Base-by-base conservation (phyloP, 2,888 invertebrate genomes). In the Chelonus formosanus region DNA sequence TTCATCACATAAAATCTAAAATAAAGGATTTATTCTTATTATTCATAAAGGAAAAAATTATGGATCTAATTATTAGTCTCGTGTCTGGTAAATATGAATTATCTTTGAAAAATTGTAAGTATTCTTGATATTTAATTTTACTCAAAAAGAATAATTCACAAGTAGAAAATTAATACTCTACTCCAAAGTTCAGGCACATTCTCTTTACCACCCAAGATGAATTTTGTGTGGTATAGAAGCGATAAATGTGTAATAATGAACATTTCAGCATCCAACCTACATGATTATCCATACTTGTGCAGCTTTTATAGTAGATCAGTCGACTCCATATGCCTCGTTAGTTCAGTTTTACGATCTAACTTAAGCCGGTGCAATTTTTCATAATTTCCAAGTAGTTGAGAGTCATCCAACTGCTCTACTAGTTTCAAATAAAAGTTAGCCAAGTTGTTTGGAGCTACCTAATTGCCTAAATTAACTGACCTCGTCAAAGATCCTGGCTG, bases 261-360 rank as follows among this genome's bases (percentile, higher is more conserved):
- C 70, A 75, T 72, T 72, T 71, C 63, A 68, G 57, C 69, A 69
- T 67, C 75, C 72, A 63, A 71, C 70, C 70, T 70, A 67, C 70
- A 66, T 71, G 69, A 75, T 77, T 76, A 74, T 68, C 72, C 70
- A 73, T 72, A 74, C 72, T 64, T 70, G 65, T 58, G 69, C 70
- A 62, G 62, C 67, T 74, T 77, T 77, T 78, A 78, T 76, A 74
- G 75, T 71, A 31, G 65, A 48, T 43, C 54, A 52, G 50, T 52
- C 32, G 48, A 61, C 57, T 63, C 66, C 44, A 71, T 71, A 69
- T 70, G 73, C 72, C 80, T 81, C 78, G 80, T 81, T 80, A 80
- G 79, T 73, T 73, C 73, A 75, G 78, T 81, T 80, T 80, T 81
- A 81, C 74, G 80, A 80, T 75, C 75, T 74, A 75, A 76, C 54